phyloP scores from a whole-genome alignment of 2,797 vertebrate species.

The Scarus forsteni region DNA sequence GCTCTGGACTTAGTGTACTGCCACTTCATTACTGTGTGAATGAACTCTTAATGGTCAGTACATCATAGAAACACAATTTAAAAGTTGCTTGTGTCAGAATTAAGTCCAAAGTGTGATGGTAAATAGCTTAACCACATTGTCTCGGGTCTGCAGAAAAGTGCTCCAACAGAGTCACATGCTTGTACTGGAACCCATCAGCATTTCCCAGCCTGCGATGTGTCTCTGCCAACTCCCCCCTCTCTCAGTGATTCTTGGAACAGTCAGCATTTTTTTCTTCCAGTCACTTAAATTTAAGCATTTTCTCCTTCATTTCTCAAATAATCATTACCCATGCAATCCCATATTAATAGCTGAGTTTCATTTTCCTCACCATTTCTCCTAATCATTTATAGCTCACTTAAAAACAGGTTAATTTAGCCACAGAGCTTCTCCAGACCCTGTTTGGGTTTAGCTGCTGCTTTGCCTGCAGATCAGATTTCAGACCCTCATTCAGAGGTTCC shows the following conservation, averaged over 20 bases:
- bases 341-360: conserved; percentile 22
- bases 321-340: conserved; percentile 43
- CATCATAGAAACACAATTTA: not conserved
- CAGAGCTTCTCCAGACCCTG: conserved; percentile 33
- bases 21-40: not conserved
- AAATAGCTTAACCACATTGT: conserved; percentile 16
- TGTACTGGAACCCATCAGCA: conserved; percentile 57
- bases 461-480: conserved; percentile 26
- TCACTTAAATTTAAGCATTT: conserved; percentile 9
- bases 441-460: conserved; percentile 1
- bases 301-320: conserved; percentile 26
- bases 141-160: conserved; percentile 25
- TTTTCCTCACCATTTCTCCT: conserved; percentile 6
- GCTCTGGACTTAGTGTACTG: not conserved
- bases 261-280: conserved; percentile 19
- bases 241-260: conserved; percentile 45
- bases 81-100: conserved; percentile 14
- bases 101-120: conserved; percentile 4
- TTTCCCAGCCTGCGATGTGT: conserved; percentile 46
- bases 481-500: conserved; percentile 19
- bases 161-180: conserved; percentile 50
- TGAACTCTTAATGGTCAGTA: not conserved
- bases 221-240: conserved; percentile 50
- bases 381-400: conserved; percentile 41
- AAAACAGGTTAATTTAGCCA: conserved; percentile 27